These are phyloP conservation scores for zebrafish (Danio rerio) DNA, from an alignment of 2,113 vertebrate genomes.

Conservation along the genomic window DNA sequence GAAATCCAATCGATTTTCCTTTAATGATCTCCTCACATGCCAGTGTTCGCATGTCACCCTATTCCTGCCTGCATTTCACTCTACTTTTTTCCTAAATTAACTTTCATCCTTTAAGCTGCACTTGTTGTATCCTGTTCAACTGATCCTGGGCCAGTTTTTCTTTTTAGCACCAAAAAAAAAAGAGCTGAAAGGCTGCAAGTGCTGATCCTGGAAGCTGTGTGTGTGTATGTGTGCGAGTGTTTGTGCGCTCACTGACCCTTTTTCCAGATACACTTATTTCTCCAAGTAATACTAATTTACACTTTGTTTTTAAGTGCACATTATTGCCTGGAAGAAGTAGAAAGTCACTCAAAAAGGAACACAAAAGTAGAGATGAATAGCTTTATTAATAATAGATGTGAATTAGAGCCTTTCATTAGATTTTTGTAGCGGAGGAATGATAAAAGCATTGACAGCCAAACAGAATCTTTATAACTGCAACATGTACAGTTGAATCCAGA, in stretches of 20 bases:
- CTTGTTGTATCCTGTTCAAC: neutral
- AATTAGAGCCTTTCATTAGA: too few relatives aligned
- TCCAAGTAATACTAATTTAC: constrained; percentile 26
- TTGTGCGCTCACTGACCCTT: neutral
- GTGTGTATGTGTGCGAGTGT: constrained; percentile 12
- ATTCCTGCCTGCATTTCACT: constrained; percentile 28
- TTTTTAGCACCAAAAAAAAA: neutral
- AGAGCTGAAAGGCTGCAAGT: constrained; percentile 24
- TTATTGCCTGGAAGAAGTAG: constrained; percentile 3
- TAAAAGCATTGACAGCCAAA: too few relatives aligned
- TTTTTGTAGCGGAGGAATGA: too few relatives aligned
- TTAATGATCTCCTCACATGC: constrained; percentile 10
- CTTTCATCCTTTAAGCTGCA: constrained; percentile 14
- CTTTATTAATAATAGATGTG: too few relatives aligned
- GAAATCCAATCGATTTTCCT: neutral
- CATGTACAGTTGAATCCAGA: too few relatives aligned
- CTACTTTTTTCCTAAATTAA: neutral
- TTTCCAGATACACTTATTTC: neutral
- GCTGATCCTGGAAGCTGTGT: constrained; percentile 31
- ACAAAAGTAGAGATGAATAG: too few relatives aligned
- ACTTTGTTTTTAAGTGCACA: constrained; percentile 53
- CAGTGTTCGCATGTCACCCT: constrained; percentile 33
- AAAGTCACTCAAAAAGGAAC: too few relatives aligned
- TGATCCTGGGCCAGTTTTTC: constrained; percentile 24
- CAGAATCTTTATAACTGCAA: too few relatives aligned